phyloP scores from a whole-genome alignment of 2,797 vertebrate genomes.

The Benthosema pterotum region DNA sequence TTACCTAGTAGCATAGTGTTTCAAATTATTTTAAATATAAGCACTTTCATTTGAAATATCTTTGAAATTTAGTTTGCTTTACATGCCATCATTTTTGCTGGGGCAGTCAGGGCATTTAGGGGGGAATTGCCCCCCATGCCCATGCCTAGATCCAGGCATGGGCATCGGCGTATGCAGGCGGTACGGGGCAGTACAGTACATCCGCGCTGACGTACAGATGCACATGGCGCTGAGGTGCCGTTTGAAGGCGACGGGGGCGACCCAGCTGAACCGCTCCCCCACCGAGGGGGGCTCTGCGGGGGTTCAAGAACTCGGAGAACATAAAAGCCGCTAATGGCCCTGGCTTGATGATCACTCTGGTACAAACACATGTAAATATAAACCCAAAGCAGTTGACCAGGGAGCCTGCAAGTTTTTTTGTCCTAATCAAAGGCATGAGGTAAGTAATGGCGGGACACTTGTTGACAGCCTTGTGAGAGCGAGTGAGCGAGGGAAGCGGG shows the following conservation, averaged over 20 bases:
- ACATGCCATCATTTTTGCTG: no score
- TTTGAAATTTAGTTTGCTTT: no score
- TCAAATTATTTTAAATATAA: no score
- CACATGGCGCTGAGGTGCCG: neutral
- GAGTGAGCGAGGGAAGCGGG: slow-evolving; percentile 36
- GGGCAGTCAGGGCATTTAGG: no score
- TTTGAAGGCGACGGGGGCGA: slow-evolving; percentile 7
- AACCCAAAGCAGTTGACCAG: slow-evolving; percentile 51
- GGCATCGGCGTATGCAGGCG: neutral
- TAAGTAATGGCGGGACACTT: slow-evolving; percentile 49
- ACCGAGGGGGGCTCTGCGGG: neutral
- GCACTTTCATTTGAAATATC: no score
- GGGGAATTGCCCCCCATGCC: no score
- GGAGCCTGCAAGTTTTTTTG: slow-evolving; percentile 11
- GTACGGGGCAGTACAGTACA: neutral
- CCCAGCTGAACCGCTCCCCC: neutral
- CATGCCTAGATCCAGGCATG: no score
- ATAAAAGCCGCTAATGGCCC: slow-evolving; percentile 16
- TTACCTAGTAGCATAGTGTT: no score
- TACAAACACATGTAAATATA: slow-evolving; percentile 33
- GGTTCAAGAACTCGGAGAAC: slow-evolving; percentile 17
- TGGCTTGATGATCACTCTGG: slow-evolving; percentile 18
- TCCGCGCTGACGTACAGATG: slow-evolving; percentile 7
- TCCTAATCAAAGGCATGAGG: slow-evolving; percentile 50
- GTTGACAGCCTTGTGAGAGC: slow-evolving; percentile 45